Evolutionary conservation across 1,140 invertebrate species (phyloP).

Genomic region (Diabrotica virgifera): DNA sequence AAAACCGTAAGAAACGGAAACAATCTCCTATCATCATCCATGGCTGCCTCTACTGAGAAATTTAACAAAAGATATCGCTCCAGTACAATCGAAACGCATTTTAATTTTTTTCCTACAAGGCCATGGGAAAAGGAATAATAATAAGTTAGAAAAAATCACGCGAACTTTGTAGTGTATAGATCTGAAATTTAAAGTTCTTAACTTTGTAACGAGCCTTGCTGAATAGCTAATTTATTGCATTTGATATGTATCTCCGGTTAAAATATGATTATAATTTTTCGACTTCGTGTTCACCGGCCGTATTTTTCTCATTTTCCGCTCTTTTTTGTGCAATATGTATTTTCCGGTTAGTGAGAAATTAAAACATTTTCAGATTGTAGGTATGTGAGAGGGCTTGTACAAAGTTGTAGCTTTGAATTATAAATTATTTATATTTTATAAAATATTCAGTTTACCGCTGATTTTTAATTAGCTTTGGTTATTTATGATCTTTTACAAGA

Average conservation of each 20-base stretch:
- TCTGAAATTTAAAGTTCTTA: conserved; percentile 31
- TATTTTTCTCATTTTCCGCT: conserved; percentile 30
- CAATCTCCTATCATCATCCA: not conserved
- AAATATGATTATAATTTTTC: conserved; percentile 42
- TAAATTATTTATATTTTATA: too few species aligned
- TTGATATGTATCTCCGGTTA: conserved; percentile 38
- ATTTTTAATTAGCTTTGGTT: too few species aligned
- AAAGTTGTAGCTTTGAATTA: too few species aligned
- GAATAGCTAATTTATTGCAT: conserved; percentile 40
- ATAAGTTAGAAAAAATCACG: conserved; percentile 34
- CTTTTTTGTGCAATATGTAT: conserved; percentile 5
- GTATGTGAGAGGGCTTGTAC: too few species aligned
- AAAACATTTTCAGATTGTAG: not conserved
- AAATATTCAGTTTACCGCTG: too few species aligned
- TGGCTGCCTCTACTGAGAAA: conserved; percentile 17
- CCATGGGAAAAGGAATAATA: conserved; percentile 36
- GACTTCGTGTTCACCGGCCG: conserved; percentile 30
- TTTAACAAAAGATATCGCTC: conserved; percentile 8
- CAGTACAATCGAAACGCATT: conserved; percentile 24
- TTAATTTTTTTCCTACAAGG: conserved; percentile 29
- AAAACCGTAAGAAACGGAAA: too few species aligned
- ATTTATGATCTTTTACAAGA: too few species aligned
- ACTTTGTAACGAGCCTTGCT: conserved; percentile 30
- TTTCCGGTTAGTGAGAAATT: not conserved
- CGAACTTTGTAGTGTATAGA: conserved; percentile 23